Evolutionary conservation across 2,888 invertebrate species (phyloP), one percentile per base, ranked within the genome.

Genomic region (Sepiola atlantica): DNA sequence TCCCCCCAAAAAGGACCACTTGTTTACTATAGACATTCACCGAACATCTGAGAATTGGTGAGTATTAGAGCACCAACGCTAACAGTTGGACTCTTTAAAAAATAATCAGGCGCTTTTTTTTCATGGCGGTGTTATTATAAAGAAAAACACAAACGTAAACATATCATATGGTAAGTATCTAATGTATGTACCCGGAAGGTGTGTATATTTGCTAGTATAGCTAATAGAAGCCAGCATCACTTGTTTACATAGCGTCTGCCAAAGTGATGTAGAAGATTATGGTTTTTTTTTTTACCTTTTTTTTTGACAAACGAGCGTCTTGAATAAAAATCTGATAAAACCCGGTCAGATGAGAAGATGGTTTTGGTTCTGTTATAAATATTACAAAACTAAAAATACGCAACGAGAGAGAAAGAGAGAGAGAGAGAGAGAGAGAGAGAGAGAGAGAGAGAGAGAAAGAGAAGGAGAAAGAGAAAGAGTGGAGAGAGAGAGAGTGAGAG

Each of bases 321-420:
- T n/a, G 77, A 32, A 77, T 14, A 77, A 77, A n/a, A 32, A 77
- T 32, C 77, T 77, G 77, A 77, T 77, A 77, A 77, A 45, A 77
- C 77, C 77, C 77, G 77, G 77, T 77, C 77, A 77, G 77, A 77
- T 77, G 77, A 77, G 77, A 32, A 77, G 77, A 77, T 77, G 77
- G 4, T 77, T 77, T 16, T n/a, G 32, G 77, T 77, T 77, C n/a
- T 32, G 77, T 77, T 77, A 77, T 77, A 77, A 77, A 32, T 77
- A 77, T 32, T 77, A 18, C 77, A 21, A 14, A 32, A n/a, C 77
- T 77, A 77, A 77, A 77, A 77, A 77, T 77, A 77, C 77, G 3
- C 77, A 77, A 77, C n/a, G 32, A n/a, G n/a, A n/a, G n/a, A 77
- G n/a, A 77, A n/a, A 1, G n/a, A n/a, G 16, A 28, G 10, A 28